Evolutionary conservation across 2,113 vertebrate genomes (phyloP).

Genomic region (Sturnira hondurensis): DNA sequence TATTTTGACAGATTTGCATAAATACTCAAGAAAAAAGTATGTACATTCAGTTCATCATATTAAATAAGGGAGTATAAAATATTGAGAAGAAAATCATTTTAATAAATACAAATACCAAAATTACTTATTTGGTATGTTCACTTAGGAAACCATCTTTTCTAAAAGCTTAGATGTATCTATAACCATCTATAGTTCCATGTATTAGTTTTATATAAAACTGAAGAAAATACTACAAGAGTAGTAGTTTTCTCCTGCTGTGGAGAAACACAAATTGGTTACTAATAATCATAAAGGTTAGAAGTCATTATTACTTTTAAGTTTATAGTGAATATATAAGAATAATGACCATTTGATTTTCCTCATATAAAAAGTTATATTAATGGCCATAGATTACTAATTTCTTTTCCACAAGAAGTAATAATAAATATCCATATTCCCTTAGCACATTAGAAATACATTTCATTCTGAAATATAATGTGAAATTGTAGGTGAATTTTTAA

Average conservation of each 20-base stretch:
- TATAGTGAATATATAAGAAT: slow-evolving; percentile 19
- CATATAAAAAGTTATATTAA: slow-evolving; percentile 64
- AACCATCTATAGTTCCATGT: background rate
- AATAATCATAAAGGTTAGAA: slow-evolving; percentile 39
- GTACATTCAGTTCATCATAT: background rate
- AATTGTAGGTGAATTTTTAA: slow-evolving; percentile 55
- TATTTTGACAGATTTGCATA: background rate
- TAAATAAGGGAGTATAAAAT: background rate
- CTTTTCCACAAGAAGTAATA: slow-evolving; percentile 44
- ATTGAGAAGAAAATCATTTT: background rate
- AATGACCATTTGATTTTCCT: slow-evolving; percentile 42
- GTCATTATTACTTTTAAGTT: slow-evolving; percentile 1
- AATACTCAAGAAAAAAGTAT: background rate
- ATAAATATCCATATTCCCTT: slow-evolving; percentile 57
- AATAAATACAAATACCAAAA: background rate
- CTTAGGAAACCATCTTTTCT: background rate
- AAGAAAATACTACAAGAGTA: background rate
- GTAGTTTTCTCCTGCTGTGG: background rate
- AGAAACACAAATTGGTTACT: background rate
- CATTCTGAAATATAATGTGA: slow-evolving; percentile 52
- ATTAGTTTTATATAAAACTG: background rate
- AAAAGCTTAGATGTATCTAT: background rate
- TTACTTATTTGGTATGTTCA: background rate
- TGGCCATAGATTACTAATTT: slow-evolving; percentile 67
- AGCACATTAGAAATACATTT: slow-evolving; percentile 60